Conservation (phyloP, 2,797 vertebrate species). For the Crenichthys baileyi region DNA sequence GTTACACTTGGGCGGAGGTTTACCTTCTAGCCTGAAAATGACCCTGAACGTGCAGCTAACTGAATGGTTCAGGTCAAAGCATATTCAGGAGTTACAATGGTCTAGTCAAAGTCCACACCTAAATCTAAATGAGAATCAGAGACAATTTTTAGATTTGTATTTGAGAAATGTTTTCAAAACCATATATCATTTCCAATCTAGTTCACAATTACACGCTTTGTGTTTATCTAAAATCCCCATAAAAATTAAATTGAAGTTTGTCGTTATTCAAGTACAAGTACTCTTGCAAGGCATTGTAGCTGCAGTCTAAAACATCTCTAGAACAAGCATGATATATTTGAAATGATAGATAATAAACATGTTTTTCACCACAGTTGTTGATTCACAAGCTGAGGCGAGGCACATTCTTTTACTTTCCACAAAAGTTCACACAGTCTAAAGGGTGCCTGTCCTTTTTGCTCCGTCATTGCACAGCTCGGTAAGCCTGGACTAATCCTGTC, state of each 20-base stretch:
- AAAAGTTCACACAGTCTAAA: conserved; percentile 58
- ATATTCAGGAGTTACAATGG: background rate
- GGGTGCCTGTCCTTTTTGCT: conserved; percentile 47
- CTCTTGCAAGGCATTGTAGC: background rate
- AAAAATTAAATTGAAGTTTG: background rate
- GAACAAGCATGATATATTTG: background rate
- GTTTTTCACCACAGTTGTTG: conserved; percentile 18
- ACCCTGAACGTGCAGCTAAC: background rate
- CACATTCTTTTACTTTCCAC: conserved; percentile 76
- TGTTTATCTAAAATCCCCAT: background rate
- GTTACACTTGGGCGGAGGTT: too few relatives aligned
- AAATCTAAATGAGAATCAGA: background rate
- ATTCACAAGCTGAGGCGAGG: conserved; percentile 39
- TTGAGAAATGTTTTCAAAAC: background rate
- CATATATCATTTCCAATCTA: background rate
- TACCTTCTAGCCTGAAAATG: background rate
- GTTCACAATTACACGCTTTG: background rate
- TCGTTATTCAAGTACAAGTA: background rate
- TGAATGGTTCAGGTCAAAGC: background rate
- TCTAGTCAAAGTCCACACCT: background rate
- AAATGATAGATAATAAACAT: background rate
- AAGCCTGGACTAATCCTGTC: conserved; percentile 66
- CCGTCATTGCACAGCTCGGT: conserved; percentile 49
- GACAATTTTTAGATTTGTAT: background rate
- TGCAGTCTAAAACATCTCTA: background rate